Conservation (phyloP, 1,140 invertebrate species). For the Caenorhabditis briggsae region DNA sequence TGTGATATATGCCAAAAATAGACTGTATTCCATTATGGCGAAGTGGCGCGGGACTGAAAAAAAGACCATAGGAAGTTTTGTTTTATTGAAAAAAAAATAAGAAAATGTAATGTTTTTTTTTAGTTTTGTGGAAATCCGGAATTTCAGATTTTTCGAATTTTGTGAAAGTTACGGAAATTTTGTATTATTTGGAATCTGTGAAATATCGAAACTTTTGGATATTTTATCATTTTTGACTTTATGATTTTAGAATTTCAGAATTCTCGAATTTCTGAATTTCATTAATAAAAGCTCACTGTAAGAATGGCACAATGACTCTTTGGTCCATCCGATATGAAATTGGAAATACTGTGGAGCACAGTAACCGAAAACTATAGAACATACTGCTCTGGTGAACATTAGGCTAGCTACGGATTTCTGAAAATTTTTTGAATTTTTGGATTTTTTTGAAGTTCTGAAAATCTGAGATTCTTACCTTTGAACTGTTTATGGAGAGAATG, state of each 20-base stretch:
- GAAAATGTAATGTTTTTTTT: neutral
- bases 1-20: slow-evolving; percentile 68
- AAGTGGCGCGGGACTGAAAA: slow-evolving; percentile 67
- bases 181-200: too few species aligned
- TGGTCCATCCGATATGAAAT: slow-evolving; percentile 28
- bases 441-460: neutral
- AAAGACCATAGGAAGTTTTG: neutral
- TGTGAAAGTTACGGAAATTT: too few species aligned
- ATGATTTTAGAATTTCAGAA: too few species aligned
- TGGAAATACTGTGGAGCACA: slow-evolving; percentile 51
- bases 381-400: slow-evolving; percentile 53
- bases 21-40: slow-evolving; percentile 73
- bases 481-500: slow-evolving; percentile 52
- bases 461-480: slow-evolving; percentile 38
- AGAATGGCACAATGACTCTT: slow-evolving; percentile 30
- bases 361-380: neutral
- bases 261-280: neutral
- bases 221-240: too few species aligned
- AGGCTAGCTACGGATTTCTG: neutral
- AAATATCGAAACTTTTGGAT: too few species aligned
- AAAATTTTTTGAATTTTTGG: slow-evolving; percentile 6
- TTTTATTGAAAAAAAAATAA: neutral
- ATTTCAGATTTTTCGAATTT: too few species aligned
- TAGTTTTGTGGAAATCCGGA: too few species aligned
- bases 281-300: neutral